Conservation (phyloP, 2,888 invertebrate genomes). For the Oegoconia quadripuncta region DNA sequence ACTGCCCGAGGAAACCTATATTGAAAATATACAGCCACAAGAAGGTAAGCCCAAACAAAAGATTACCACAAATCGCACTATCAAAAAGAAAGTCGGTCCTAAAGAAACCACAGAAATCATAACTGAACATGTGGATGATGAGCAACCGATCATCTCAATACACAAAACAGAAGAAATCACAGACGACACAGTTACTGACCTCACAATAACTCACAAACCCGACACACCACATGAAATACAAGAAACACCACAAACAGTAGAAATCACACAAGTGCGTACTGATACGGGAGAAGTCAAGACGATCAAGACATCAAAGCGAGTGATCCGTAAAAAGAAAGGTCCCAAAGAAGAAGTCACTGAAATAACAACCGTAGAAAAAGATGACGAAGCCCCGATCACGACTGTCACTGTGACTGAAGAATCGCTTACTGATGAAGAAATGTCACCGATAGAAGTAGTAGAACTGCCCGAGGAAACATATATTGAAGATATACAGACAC, state of each 20-base stretch:
- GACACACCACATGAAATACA: slow-evolving; percentile 30
- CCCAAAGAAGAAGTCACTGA: slow-evolving; percentile 21
- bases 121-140: slow-evolving; percentile 33
- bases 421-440: too few relatives aligned
- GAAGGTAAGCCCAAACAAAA: slow-evolving; percentile 38
- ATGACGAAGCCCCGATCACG: slow-evolving; percentile 51
- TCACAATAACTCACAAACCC: slow-evolving; percentile 21
- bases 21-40: slow-evolving; percentile 28
- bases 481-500: too few relatives aligned
- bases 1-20: slow-evolving; percentile 42
- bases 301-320: slow-evolving; percentile 31
- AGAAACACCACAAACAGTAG: slow-evolving; percentile 16
- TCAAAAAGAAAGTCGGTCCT: slow-evolving; percentile 34
- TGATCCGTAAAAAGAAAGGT: slow-evolving; percentile 24
- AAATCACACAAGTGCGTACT: slow-evolving; percentile 16
- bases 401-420: slow-evolving; percentile 44
- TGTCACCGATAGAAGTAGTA: slow-evolving; percentile 22
- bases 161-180: slow-evolving; percentile 26
- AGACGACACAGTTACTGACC: slow-evolving; percentile 22
- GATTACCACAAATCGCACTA: slow-evolving; percentile 30
- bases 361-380: slow-evolving; percentile 40
- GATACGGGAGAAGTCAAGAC: slow-evolving; percentile 29
- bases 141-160: slow-evolving; percentile 36
- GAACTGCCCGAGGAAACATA: slow-evolving; percentile 16
- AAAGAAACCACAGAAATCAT: slow-evolving; percentile 25